Evolutionary conservation across 1,140 invertebrate species (phyloP), one percentile per base, ranked within the genome.

Genomic region (Drosophila lacertosa): DNA sequence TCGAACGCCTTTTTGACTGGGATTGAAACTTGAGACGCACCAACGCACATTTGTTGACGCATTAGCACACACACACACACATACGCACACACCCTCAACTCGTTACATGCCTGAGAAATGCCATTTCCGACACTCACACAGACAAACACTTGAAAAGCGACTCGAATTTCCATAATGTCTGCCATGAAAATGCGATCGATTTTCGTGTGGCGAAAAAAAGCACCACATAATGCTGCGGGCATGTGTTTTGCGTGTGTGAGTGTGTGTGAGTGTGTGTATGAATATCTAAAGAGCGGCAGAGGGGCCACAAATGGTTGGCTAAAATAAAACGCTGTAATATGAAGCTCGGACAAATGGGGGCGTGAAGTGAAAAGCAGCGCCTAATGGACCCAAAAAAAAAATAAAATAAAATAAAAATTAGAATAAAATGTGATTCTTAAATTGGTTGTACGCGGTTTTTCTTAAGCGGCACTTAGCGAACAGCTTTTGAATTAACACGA

Each of bases 151-250:
- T 77, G 70, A 88, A 65, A 66, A 89, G 77, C 74, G 78, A 88
- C 82, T 88, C 82, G 75, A 88, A 88, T 88, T 88, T 88, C 82
- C 82, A 88, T 88, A 88, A 88, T 88, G 82, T 88, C 74, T 88
- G 77, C 82, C 78, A 88, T 88, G 82, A 88, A 88, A 88, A 88
- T 88, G 78, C 82, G 82, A 88, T 88, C 82, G 82, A 88, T 88
- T 88, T 88, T 88, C 74, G 64, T 78, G 69, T 69, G 68, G 33
- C 55, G 18, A 45, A 44, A 64, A 54, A 55, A 55, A 20, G 13
- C 18, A 80, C 54, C 60, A 63, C 69, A 82, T 72, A 88, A 82
- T 82, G 82, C 77, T 89, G 60, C 63, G 63, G 74, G 82, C 74
- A 10, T 44, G n/a, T 16, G 11, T 11, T 16, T 3, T 59, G 33